Base-by-base conservation (phyloP, 1,140 invertebrate species). In the Drosophila subobscura region DNA sequence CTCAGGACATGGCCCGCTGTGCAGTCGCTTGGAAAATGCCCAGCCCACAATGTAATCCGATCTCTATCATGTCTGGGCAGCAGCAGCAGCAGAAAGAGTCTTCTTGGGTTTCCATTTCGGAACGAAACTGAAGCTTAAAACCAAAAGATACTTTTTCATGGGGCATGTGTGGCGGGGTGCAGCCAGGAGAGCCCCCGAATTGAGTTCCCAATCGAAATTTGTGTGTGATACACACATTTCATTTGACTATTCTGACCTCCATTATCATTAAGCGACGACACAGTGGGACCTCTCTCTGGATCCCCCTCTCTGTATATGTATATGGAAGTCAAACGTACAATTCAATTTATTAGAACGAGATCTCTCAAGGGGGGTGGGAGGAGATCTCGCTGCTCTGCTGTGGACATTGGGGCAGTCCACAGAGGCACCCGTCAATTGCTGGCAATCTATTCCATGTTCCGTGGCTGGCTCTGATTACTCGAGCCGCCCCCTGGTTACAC, bases 281-380 rank as follows among this genome's bases (percentile, higher is more conserved):
- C 49, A 63, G 27, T 37, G 10, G 5, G 33, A 37, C 33, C 33
- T 37, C 33, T 12, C 16, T 12, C 33, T 37, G 33, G 4, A 46
- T 8, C 56, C 25, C 25, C n/a, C 42, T 12, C 41, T 22, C 33
- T 20, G 16, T 20, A 20, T 12, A 6, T 77, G 57, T 63, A 6
- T 77, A 60, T 63, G 59, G 64, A 73, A 83, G 85, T 89, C 85
- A 89, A 89, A 89, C 68, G 80, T 81, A 89, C 86, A 89, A 89
- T 90, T 89, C 65, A 89, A 89, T 89, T 89, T 89, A 86, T 85
- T 89, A 89, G 77, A 81, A 72, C 67, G 85, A 75, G 67, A 76
- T 79, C 76, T 25, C 50, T 6, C 59, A 63, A 54, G 57, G 58
- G 66, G 58, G 58, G 16, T 20, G 16, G 27, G 66, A 56, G 53